These are phyloP conservation scores for Venusia cambrica DNA, from an alignment of 2,888 invertebrate species.

Conservation along the genomic window DNA sequence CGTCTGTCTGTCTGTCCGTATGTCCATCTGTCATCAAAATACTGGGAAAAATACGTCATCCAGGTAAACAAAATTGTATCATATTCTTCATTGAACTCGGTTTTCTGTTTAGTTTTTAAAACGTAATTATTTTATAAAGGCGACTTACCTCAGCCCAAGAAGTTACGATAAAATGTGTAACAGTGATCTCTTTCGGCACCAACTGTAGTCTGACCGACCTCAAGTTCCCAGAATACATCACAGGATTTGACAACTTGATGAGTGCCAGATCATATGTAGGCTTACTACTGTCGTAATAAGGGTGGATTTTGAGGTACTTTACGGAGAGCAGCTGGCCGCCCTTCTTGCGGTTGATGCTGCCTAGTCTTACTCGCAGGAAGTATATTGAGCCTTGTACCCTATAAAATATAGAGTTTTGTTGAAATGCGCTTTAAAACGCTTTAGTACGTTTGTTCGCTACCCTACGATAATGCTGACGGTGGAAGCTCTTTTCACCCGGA, in stretches of 20 bases:
- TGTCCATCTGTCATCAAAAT: too few species aligned
- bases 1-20: too few species aligned
- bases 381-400: constrained; percentile 51
- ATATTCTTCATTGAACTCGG: too few species aligned
- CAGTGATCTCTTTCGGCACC: constrained; percentile 32
- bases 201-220: constrained; percentile 48
- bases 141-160: constrained; percentile 50
- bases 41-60: too few species aligned
- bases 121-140: too few species aligned
- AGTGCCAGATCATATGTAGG: constrained; percentile 61
- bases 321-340: constrained; percentile 51
- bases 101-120: too few species aligned
- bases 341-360: constrained; percentile 60
- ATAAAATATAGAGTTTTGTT: constrained; percentile 28
- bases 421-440: too few species aligned
- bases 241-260: constrained; percentile 42
- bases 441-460: too few species aligned
- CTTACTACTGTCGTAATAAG: constrained; percentile 51
- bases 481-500: too few species aligned
- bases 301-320: constrained; percentile 58
- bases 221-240: constrained; percentile 39
- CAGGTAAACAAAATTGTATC: too few species aligned
- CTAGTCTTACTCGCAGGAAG: constrained; percentile 52
- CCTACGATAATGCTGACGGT: too few species aligned
- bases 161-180: constrained; percentile 59